Percentiles rank a stretch among this genome's conserved stretches.
These are phyloP conservation scores for Platysteira castanea DNA, from an alignment of 2,113 vertebrate species.

Conservation along the genomic window DNA sequence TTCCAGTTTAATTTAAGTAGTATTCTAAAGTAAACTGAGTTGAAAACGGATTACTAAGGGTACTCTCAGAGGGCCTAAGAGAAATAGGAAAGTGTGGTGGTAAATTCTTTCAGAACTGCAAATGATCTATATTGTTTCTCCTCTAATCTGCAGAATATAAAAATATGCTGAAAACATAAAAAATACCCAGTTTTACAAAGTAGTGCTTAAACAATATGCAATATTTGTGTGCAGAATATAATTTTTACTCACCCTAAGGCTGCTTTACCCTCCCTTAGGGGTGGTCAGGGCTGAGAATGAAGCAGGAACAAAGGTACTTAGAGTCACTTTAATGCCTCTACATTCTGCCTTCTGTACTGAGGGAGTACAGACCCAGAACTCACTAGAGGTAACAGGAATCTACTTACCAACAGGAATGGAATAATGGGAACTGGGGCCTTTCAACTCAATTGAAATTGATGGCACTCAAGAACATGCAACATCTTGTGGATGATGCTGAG, in stretches of 20 bases:
- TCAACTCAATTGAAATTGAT: background rate
- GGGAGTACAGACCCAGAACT: background rate
- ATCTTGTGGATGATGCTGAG: background rate
- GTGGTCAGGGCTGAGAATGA: background rate
- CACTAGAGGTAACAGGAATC: background rate
- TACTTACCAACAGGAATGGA: background rate
- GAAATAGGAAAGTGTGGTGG: background rate
- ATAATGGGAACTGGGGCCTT: background rate
- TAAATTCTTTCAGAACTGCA: background rate
- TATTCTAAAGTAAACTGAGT: background rate
- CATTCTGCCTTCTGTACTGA: background rate
- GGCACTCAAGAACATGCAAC: background rate
- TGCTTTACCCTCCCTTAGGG: background rate
- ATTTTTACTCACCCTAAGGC: background rate
- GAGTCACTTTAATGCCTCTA: background rate
- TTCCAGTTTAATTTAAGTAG: background rate
- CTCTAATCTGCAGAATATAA: background rate
- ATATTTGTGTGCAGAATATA: background rate
- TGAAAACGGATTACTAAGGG: background rate
- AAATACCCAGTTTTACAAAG: background rate
- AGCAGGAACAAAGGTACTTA: background rate
- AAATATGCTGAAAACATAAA: background rate
- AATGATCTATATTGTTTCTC: background rate
- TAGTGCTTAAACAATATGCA: background rate
- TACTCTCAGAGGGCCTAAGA: background rate